These are phyloP conservation scores for Miltochrista miniata DNA, from an alignment of 2,888 invertebrate genomes.

Conservation along the genomic window DNA sequence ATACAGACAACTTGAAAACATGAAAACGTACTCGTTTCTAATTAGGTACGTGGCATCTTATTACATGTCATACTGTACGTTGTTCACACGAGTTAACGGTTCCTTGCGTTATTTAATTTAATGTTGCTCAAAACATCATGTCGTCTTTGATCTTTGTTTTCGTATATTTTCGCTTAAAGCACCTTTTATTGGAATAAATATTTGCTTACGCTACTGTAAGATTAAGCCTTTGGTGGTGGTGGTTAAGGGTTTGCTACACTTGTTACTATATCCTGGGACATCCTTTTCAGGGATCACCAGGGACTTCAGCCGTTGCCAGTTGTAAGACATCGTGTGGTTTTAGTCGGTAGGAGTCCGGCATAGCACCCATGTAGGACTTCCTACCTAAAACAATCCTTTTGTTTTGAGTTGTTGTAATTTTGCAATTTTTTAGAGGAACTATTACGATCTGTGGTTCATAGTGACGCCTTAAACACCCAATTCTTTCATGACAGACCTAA, in stretches of 20 bases:
- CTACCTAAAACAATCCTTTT: too few species aligned
- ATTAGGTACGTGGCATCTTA: constrained; percentile 28
- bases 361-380: too few species aligned
- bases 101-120: constrained; percentile 45
- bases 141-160: constrained; percentile 28
- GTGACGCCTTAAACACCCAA: too few species aligned
- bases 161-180: constrained; percentile 13
- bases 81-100: constrained; percentile 40
- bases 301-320: too few species aligned
- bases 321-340: too few species aligned
- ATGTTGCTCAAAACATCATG: constrained; percentile 29
- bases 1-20: constrained; percentile 2
- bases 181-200: neutral
- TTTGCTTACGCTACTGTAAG: neutral
- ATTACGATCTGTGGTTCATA: too few species aligned
- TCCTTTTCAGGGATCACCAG: too few species aligned
- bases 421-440: too few species aligned
- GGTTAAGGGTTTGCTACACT: too few species aligned
- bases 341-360: too few species aligned
- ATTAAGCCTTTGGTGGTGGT: neutral
- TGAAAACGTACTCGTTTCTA: constrained; percentile 9
- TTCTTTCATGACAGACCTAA: too few species aligned
- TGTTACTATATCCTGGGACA: neutral
- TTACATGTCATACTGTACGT: constrained; percentile 35
- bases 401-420: too few species aligned